Evolutionary conservation across 2,888 invertebrate genomes (phyloP), one percentile per base, ranked within the genome.

Genomic region (Acanthosepion lycidas): DNA sequence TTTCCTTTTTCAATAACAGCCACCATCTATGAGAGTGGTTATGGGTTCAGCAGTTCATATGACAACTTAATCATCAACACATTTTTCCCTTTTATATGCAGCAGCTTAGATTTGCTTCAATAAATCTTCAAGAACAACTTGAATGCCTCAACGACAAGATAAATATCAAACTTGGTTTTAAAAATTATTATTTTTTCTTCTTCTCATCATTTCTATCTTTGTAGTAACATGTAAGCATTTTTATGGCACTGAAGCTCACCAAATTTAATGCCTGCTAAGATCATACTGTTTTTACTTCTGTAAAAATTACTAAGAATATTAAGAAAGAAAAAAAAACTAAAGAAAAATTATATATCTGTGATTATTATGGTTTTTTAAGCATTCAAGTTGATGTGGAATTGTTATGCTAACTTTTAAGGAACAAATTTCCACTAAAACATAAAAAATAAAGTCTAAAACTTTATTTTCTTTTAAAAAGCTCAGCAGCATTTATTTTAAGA

Each of bases 31-130:
- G 3, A 59, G 59, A 59, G 59, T 20, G 20, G 59, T 59, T 20
- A 78, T 33, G 78, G 78, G 78, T 78, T 78, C 78, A 78, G 78
- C 78, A 78, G 78, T 78, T 78, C n/a, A 78, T n/a, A 78, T 78
- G 78, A 78, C 78, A 78, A 78, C 78, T 78, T 78, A 78, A 78
- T 78, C 78, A 78, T 78, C 78, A 78, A 33, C 4, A 78, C n/a
- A 78, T 78, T 78, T 78, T 78, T 9, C n/a, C 78, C 20, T 33
- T 78, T 78, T 78, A 78, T 78, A 33, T 78, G n/a, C 78, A 78
- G n/a, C 78, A 78, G 78, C 78, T 78, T 78, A 78, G 78, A 78
- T 78, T 78, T 78, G 78, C n/a, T 33, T 78, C n/a, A 78, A 78
- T 78, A 78, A 78, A 78, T 78, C 78, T 15, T n/a, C 15, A 78